Evolutionary conservation across 1,140 invertebrate genomes (phyloP).

Genomic region (Venturia canescens): DNA sequence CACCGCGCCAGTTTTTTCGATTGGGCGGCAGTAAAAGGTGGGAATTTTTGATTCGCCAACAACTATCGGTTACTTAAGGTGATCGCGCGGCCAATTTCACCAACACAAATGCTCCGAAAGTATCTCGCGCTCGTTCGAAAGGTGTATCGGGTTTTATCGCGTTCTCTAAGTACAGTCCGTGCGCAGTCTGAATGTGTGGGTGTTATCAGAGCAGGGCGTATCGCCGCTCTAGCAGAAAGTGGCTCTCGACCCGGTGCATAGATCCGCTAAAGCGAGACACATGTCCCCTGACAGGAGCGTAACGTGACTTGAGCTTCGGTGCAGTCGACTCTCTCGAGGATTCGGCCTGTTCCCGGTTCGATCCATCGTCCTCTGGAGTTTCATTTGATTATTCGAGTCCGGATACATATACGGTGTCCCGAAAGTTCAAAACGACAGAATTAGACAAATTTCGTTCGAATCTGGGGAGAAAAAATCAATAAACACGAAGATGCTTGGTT

Average conservation of each 20-base stretch:
- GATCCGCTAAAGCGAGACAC: background rate
- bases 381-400: constrained; percentile 18
- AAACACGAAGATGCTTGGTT: too few relatives aligned
- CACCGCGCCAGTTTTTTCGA: too few relatives aligned
- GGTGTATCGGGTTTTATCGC: background rate
- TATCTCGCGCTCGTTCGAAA: background rate
- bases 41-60: too few relatives aligned
- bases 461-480: too few relatives aligned
- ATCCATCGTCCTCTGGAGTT: background rate
- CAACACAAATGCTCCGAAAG: constrained; percentile 4
- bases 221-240: constrained; percentile 56
- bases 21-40: too few relatives aligned
- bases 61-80: too few relatives aligned
- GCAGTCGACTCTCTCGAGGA: background rate
- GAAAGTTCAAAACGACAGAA: too few relatives aligned
- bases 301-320: constrained; percentile 5
- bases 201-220: constrained; percentile 75
- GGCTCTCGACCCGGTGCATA: constrained; percentile 14
- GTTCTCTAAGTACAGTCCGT: background rate
- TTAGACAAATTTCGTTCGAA: too few relatives aligned
- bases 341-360: background rate
- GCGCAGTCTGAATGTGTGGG: constrained; percentile 64
- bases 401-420: background rate
- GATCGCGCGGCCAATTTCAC: background rate
- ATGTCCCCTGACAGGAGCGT: background rate